Evolutionary conservation across 2,888 invertebrate species (phyloP).

Genomic region (Drosophila prostipennis): DNA sequence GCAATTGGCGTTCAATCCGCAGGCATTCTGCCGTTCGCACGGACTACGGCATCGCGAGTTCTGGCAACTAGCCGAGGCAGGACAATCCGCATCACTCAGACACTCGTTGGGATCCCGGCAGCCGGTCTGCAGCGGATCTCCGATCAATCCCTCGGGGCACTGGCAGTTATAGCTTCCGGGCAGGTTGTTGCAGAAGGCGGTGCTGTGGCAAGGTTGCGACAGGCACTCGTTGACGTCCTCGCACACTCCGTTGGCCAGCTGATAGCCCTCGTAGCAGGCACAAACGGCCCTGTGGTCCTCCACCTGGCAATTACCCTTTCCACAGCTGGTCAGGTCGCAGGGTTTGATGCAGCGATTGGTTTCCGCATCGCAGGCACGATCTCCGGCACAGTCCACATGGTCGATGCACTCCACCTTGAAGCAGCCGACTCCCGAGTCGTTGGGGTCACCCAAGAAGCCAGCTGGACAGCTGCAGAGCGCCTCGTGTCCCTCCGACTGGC

Average conservation of each 20-base stretch:
- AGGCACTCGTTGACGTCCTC: constrained; percentile 93
- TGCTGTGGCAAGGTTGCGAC: constrained; percentile 90
- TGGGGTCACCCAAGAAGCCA: constrained; percentile 93
- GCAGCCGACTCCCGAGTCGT: constrained; percentile 91
- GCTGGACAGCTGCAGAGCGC: constrained; percentile 91
- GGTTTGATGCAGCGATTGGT: constrained; percentile 93
- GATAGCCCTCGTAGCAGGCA: constrained; percentile 90
- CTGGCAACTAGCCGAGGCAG: constrained; percentile 90
- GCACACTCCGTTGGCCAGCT: constrained; percentile 88
- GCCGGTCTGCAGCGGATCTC: constrained; percentile 89
- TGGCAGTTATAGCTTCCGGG: constrained; percentile 91
- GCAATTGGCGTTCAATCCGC: constrained; percentile 92
- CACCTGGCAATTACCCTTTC: constrained; percentile 91
- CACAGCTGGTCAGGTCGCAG: constrained; percentile 91
- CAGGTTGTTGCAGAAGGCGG: constrained; percentile 91
- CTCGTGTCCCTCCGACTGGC: constrained; percentile 89
- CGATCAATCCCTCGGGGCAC: constrained; percentile 91
- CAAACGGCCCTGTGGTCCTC: constrained; percentile 90
- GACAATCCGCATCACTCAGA: constrained; percentile 91
- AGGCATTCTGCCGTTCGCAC: constrained; percentile 88
- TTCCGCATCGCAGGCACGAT: constrained; percentile 90
- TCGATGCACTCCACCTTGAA: constrained; percentile 94
- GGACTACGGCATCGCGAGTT: constrained; percentile 92
- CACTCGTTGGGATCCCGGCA: constrained; percentile 94
- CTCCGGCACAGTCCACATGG: constrained; percentile 89